A percentile compares a stretch with the other conserved stretches of the same genome.
These are phyloP conservation scores for Liolophura sinensis DNA, from an alignment of 1,140 invertebrate species.

Conservation along the genomic window DNA sequence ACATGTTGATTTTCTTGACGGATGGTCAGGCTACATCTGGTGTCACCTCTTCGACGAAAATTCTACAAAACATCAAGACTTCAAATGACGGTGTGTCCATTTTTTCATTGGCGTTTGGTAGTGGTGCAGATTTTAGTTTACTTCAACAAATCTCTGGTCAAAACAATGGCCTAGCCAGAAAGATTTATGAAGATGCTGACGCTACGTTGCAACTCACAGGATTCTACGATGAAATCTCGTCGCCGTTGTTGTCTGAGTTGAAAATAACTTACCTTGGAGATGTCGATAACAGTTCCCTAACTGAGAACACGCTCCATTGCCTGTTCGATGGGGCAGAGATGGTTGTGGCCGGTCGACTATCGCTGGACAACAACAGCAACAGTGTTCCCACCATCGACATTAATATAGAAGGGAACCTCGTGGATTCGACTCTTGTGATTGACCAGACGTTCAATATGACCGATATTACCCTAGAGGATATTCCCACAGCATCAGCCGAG, in stretches of 20 bases:
- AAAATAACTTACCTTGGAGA: slow-evolving; percentile 69
- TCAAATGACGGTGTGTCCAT: slow-evolving; percentile 49
- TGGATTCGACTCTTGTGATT: too few species aligned
- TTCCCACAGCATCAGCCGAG: not conserved
- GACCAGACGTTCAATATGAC: too few species aligned
- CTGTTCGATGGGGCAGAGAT: slow-evolving; percentile 33
- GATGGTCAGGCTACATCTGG: slow-evolving; percentile 74
- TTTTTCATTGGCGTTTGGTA: slow-evolving; percentile 74
- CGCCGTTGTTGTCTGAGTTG: slow-evolving; percentile 69
- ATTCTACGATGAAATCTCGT: slow-evolving; percentile 74
- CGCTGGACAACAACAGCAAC: slow-evolving; percentile 7
- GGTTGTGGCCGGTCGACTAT: slow-evolving; percentile 25
- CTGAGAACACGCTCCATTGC: slow-evolving; percentile 24
- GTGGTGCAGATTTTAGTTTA: slow-evolving; percentile 70
- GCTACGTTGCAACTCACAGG: slow-evolving; percentile 70
- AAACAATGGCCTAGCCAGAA: slow-evolving; percentile 71
- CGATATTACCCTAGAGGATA: too few species aligned
- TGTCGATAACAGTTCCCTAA: slow-evolving; percentile 33
- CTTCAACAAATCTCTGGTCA: slow-evolving; percentile 68
- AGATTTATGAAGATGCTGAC: slow-evolving; percentile 76
- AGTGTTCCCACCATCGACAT: too few species aligned
- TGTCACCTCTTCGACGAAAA: slow-evolving; percentile 62
- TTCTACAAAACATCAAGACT: slow-evolving; percentile 57
- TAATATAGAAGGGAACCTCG: too few species aligned
- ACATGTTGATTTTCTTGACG: slow-evolving; percentile 75